These are phyloP conservation scores for Pandemis cinnamomeana DNA, from an alignment of 2,888 invertebrate species.

Conservation along the genomic window DNA sequence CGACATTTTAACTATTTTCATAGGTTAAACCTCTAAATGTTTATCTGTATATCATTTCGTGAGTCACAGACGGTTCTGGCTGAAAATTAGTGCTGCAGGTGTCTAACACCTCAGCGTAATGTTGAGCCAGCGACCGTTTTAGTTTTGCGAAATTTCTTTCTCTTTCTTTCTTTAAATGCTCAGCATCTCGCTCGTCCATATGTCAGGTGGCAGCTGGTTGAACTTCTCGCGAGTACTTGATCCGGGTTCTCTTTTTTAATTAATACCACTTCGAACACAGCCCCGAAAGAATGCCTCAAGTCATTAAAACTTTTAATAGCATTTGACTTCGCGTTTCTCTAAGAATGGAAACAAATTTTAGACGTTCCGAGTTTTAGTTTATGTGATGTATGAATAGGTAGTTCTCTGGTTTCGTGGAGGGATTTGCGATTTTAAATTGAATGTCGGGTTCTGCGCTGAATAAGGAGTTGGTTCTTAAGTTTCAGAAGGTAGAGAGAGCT, in stretches of 20 bases:
- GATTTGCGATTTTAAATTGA: constrained; percentile 37
- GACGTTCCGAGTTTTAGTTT: constrained; percentile 70
- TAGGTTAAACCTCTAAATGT: not conserved
- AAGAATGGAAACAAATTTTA: constrained; percentile 75
- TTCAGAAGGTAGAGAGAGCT: constrained; percentile 17
- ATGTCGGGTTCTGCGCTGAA: constrained; percentile 37
- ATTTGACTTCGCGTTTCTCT: constrained; percentile 70
- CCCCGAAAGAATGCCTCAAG: constrained; percentile 81
- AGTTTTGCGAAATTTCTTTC: too few species aligned
- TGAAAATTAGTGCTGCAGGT: too few species aligned
- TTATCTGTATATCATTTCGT: too few species aligned
- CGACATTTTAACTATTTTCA: too few species aligned
- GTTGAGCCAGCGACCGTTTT: too few species aligned
- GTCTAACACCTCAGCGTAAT: too few species aligned
- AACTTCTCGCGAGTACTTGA: constrained; percentile 64
- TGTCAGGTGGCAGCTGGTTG: constrained; percentile 55
- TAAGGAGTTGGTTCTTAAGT: constrained; percentile 5
- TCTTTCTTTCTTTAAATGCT: constrained; percentile 16
- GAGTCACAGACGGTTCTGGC: too few species aligned
- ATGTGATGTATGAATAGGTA: constrained; percentile 45
- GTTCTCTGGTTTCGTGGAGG: constrained; percentile 38
- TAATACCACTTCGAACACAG: constrained; percentile 82
- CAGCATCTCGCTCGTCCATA: constrained; percentile 48
- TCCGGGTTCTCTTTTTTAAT: constrained; percentile 79
- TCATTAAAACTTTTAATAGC: constrained; percentile 84